Evolutionary conservation across 2,888 invertebrate species (phyloP), one percentile per base, ranked within the genome.

Genomic region (Chrysopilus asiliformis): DNA sequence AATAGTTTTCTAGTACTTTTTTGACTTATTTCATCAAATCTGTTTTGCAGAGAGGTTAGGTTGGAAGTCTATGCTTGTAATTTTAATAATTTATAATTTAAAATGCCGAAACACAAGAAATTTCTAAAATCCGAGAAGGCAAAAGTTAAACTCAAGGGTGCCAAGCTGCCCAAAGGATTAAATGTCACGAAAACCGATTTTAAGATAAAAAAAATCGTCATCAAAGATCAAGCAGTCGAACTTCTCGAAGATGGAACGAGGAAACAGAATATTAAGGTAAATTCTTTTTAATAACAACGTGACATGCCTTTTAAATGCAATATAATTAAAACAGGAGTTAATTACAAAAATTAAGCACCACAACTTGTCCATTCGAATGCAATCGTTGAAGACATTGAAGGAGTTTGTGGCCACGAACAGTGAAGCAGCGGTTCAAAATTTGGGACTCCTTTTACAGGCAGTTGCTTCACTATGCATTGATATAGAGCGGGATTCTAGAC

Each of bases 151-250:
- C 60, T 93, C 20, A 93, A 90, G 64, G 71, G 75, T 14, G 79
- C 80, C 40, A 74, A 80, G 58, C 60, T 93, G 34, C 83, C 84
- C 0, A 91, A 86, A 66, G 87, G 87, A 6, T 74, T 79, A 34
- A 94, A 93, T 70, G 76, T 86, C 4, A 93, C 93, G 0, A 79
- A 87, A 57, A 81, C 87, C 0, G 76, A 79, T 49, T 91, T 94
- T 52, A 89, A 90, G 70, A 74, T 89, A 0, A 82, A 82, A 51
- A 84, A 87, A 53, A 89, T 94, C 46, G 68, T 86, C 3, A 71
- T 94, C 25, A 73, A 72, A 27, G 80, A 85, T 49, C 90, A 91
- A 53, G 56, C 87, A 12, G 66, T 61, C 36, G 45, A 47, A 22
- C 43, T 53, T 57, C 79, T 1, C 15, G 76, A 77, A 70, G 85